Percentiles rank a stretch among this genome's conserved stretches.
These are phyloP conservation scores for Cataglyphis hispanica DNA, from an alignment of 1,140 invertebrate genomes.

Conservation along the genomic window DNA sequence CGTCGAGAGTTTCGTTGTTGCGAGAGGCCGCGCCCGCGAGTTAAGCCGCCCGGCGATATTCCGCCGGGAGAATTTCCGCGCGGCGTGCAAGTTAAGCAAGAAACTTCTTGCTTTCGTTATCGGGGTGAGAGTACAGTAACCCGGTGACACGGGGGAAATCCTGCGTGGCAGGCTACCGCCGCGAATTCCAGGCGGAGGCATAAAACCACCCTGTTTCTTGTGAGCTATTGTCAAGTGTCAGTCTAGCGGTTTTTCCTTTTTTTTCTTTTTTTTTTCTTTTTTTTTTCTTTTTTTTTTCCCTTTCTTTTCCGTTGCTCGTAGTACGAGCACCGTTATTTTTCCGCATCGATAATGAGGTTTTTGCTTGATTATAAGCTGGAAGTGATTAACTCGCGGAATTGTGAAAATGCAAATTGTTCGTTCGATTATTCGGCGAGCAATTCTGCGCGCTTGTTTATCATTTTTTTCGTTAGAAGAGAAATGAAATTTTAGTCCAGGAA, in stretches of 20 bases:
- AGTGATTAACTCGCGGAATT: conserved; percentile 50
- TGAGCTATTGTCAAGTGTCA: conserved; percentile 51
- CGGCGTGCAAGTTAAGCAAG: conserved; percentile 56
- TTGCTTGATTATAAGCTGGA: conserved; percentile 5
- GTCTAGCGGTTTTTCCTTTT: conserved; percentile 14
- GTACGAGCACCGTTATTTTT: conserved; percentile 29
- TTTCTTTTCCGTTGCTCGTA: not conserved
- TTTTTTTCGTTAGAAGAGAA: not conserved
- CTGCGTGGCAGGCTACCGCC: conserved; percentile 51
- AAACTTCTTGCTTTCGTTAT: conserved; percentile 70
- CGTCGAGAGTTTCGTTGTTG: conserved; percentile 63
- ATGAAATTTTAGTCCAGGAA: conserved; percentile 22
- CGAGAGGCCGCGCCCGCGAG: conserved; percentile 28
- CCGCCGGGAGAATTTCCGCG: conserved; percentile 61
- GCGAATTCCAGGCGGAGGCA: conserved; percentile 66
- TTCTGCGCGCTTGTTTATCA: conserved; percentile 12
- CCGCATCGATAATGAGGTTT: conserved; percentile 5
- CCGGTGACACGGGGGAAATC: conserved; percentile 67
- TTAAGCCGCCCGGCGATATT: conserved; percentile 65
- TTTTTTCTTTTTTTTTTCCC: conserved; percentile 1
- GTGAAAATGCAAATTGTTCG: conserved; percentile 2
- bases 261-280: conserved; percentile 14
- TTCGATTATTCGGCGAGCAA: not conserved
- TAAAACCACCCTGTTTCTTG: conserved; percentile 67
- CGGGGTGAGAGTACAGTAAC: conserved; percentile 47